phyloP scores from a whole-genome alignment of 2,113 vertebrate genomes.

The Malurus melanocephalus region DNA sequence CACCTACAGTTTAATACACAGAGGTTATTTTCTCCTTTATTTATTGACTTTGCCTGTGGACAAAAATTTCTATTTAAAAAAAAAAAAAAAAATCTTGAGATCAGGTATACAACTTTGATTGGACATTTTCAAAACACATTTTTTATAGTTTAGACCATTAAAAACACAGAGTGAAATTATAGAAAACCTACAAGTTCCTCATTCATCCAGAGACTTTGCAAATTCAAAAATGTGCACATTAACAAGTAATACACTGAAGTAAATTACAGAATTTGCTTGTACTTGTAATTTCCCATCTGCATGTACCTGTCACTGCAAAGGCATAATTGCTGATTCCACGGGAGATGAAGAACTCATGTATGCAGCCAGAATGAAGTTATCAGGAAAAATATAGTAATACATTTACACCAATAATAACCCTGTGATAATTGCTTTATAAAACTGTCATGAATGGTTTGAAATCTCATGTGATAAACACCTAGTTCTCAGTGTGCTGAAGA shows the following conservation, averaged over 20 bases:
- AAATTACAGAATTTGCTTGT: not conserved
- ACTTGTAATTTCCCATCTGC: not conserved
- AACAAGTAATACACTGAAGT: not conserved
- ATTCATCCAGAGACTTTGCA: not conserved
- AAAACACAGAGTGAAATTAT: not conserved
- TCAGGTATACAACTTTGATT: not conserved
- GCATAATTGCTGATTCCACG: not conserved
- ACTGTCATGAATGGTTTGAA: not conserved
- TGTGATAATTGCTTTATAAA: not conserved
- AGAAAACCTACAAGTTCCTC: not conserved
- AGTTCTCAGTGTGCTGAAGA: not conserved
- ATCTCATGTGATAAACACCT: not conserved
- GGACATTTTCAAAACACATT: not conserved
- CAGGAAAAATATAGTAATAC: not conserved
- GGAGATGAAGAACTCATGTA: not conserved
- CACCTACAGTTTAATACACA: not conserved
- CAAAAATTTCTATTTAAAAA: not conserved
- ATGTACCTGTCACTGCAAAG: not conserved
- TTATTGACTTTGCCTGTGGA: not conserved
- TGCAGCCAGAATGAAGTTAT: not conserved
- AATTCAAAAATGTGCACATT: not conserved
- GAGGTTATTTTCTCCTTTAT: not conserved
- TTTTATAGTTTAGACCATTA: not conserved
- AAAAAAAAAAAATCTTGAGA: not conserved
- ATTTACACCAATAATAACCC: constrained; percentile 4